Base-by-base conservation (phyloP, 1,140 invertebrate genomes). In the Luehdorfia chinensis region DNA sequence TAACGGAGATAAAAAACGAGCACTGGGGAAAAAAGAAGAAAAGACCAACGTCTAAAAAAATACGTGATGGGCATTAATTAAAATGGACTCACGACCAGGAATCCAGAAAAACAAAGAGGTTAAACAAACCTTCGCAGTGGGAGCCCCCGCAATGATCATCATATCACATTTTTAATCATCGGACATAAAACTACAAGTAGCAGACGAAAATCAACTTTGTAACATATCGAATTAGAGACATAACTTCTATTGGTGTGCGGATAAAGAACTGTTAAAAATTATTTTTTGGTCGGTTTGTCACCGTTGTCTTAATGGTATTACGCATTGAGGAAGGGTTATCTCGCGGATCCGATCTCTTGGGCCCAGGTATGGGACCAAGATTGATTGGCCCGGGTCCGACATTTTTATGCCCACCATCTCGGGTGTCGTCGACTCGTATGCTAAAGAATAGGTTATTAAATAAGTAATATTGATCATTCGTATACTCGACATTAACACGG, bases 31-130 rank as follows among this genome's bases (percentile, higher is more conserved):
- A 56, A 53, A 57, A 57, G 51, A 59, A 56, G 58, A 55, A 60
- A 59, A 58, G 49, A 67, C 55, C 55, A 76, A 72, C 75, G 72
- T 70, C 64, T 65, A 80, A 83, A 86, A 84, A 84, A 83, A 76
- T 78, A 81, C 81, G 81, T 85, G 81, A 84, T 77, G 77, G 78
- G 77, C 81, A 85, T 85, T 85, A 85, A 85, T 85, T 85, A 85
- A 85, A 85, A 83, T 66, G 78, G 75, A 83, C 77, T 75, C 81
- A 77, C 75, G 74, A 73, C 74, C 72, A 68, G 75, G 74, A 76
- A 80, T 84, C 64, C 77, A 81, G 74, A 85, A 84, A 84, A 85
- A 83, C 75, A 84, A 85, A 84, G 77, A 85, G 64, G 66, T 76
- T 77, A 77, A 86, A 80, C 74, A 76, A 84, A 81, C 79, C 73